Percentiles rank a stretch among this genome's conserved stretches.
Conservation (phyloP, 2,113 vertebrate genomes). For the mouse (Mus musculus) region GRCm39 chr17:13667001-13667500, state of each 20-base stretch:
- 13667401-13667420: not conserved
- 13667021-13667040: not conserved
- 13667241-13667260: not conserved
- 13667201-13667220: not conserved
- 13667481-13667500: too few relatives aligned
- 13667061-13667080: too few relatives aligned
- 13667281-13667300: not conserved
- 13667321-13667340: not conserved
- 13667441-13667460: not conserved
- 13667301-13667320: not conserved
- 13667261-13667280: not conserved
- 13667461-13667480: not conserved
- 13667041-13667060: not conserved
- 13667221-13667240: not conserved
- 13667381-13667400: not conserved
- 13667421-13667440: not conserved
- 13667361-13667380: not conserved
- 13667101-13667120: not conserved
- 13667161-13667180: not conserved
- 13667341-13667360: not conserved
- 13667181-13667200: not conserved
- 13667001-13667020: not conserved
- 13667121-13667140: not conserved
- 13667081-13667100: not conserved
- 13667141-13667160: not conserved